A percentile compares a stretch with the other conserved stretches of the same genome.
Evolutionary conservation across 23 tunicate genomes (phyloP).

Genomic region (Corella eumyota): DNA sequence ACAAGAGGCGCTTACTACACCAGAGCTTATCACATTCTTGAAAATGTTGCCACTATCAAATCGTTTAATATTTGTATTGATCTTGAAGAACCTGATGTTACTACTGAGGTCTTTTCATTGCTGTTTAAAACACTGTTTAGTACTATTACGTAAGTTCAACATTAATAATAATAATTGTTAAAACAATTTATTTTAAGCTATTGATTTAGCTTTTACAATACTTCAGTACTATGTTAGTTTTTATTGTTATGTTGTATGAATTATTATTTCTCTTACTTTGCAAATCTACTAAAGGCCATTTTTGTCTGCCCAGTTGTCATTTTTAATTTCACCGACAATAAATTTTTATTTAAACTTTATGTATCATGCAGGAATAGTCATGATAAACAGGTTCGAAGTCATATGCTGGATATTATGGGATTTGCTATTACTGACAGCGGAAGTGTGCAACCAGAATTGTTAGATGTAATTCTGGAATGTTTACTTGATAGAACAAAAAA

Average conservation of each 20-base stretch:
- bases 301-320: no score
- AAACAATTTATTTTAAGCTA: no score
- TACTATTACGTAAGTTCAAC: conserved; percentile 55
- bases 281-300: no score
- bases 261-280: no score
- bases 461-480: conserved; percentile 70
- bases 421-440: conserved; percentile 65
- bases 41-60: conserved; percentile 73
- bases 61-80: conserved; percentile 72
- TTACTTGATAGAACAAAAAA: conserved; percentile 58
- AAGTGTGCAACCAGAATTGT: conserved; percentile 30
- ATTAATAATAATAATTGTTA: no score
- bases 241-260: no score
- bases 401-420: conserved; percentile 80
- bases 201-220: no score
- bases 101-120: conserved; percentile 35
- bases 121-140: conserved; percentile 66
- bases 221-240: no score
- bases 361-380: conserved; percentile 81
- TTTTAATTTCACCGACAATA: no score
- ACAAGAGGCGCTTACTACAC: conserved; percentile 45
- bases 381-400: conserved; percentile 48
- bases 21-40: conserved; percentile 76
- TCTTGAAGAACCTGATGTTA: conserved; percentile 33
- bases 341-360: no score